Conservation (phyloP, 2,797 vertebrate species). For the Antennarius maculatus region DNA sequence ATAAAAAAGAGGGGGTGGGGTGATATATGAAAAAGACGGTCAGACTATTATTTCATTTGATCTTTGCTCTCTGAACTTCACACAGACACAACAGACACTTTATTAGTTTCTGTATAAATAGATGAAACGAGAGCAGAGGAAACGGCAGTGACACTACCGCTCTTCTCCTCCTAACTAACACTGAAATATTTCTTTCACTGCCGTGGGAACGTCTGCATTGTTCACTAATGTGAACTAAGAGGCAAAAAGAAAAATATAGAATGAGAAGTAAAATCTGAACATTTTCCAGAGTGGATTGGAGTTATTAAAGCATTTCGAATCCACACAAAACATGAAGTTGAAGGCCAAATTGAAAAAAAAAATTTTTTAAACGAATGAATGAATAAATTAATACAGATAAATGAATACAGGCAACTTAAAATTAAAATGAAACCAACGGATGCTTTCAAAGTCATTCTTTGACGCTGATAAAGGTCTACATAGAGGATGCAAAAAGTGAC, state of each 20-base stretch:
- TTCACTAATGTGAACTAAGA: constrained; percentile 26
- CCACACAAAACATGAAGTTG: too few species aligned
- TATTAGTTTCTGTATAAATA: constrained; percentile 50
- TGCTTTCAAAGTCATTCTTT: not conserved
- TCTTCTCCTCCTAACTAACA: constrained; percentile 6
- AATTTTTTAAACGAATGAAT: too few species aligned
- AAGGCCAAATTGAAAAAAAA: too few species aligned
- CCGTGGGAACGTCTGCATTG: constrained; percentile 64
- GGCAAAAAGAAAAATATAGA: not conserved
- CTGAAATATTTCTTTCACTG: constrained; percentile 35
- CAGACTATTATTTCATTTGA: constrained; percentile 35
- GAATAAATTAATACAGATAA: not conserved
- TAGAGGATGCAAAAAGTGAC: not conserved
- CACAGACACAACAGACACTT: constrained; percentile 26
- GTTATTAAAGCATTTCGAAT: not conserved
- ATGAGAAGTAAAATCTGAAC: not conserved
- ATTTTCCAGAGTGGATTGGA: not conserved
- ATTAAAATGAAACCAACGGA: too few species aligned
- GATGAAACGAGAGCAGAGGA: constrained; percentile 31
- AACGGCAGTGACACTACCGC: constrained; percentile 22
- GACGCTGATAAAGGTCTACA: not conserved
- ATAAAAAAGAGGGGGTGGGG: not conserved
- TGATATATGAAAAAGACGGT: constrained; percentile 23
- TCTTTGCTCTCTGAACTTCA: constrained; percentile 44
- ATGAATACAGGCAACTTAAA: not conserved